Conservation (phyloP, 1,140 invertebrate genomes). For the Adoxophyes honmai region DNA sequence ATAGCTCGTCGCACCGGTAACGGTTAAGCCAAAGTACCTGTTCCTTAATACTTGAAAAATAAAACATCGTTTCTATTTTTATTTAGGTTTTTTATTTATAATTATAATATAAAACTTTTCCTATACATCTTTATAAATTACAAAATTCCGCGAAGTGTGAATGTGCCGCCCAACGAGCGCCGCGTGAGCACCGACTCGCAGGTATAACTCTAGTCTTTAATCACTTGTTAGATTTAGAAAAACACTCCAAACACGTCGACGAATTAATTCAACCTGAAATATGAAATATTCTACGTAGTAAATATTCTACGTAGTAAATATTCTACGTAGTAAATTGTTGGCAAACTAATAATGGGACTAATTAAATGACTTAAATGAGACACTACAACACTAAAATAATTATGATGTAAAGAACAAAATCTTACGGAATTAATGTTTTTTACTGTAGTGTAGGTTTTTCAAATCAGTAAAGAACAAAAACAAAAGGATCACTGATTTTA, state of each 20-base stretch:
- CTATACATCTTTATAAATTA: slow-evolving; percentile 56
- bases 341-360: too few species aligned
- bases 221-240: slow-evolving; percentile 49
- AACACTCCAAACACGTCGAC: slow-evolving; percentile 8
- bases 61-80: slow-evolving; percentile 68
- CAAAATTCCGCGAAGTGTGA: slow-evolving; percentile 31
- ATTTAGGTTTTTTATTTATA: slow-evolving; percentile 64
- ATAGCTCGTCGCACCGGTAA: too few species aligned
- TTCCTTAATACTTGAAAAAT: slow-evolving; percentile 30
- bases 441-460: too few species aligned
- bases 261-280: slow-evolving; percentile 7
- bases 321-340: too few species aligned
- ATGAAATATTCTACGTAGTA: not conserved
- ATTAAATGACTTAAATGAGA: too few species aligned
- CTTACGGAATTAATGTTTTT: too few species aligned
- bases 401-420: too few species aligned
- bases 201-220: slow-evolving; percentile 43
- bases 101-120: slow-evolving; percentile 41
- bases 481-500: too few species aligned
- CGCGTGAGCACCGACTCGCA: slow-evolving; percentile 19
- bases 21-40: too few species aligned
- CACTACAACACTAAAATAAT: too few species aligned
- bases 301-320: too few species aligned
- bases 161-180: slow-evolving; percentile 33
- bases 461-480: too few species aligned